These are phyloP conservation scores for Hipposideros larvatus DNA, from an alignment of 2,797 vertebrate species.

Conservation along the genomic window DNA sequence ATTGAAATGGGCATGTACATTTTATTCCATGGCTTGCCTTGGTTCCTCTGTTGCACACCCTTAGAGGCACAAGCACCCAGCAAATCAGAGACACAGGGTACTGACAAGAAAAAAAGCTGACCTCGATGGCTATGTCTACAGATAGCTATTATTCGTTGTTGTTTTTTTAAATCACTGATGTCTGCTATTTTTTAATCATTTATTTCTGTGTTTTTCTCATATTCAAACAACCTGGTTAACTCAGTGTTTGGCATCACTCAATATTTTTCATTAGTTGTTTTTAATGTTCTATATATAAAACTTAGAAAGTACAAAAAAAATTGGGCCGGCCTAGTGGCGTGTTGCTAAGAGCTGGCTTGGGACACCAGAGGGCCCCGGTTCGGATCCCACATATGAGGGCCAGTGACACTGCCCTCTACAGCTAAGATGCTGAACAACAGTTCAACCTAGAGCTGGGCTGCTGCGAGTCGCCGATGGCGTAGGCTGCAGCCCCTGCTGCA, in stretches of 20 bases:
- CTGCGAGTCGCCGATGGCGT: too few species aligned
- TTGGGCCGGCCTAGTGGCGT: too few species aligned
- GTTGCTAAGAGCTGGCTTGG: too few species aligned
- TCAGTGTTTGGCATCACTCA: neutral
- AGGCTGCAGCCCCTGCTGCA: too few species aligned
- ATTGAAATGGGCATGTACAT: neutral
- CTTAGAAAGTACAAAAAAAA: constrained; percentile 12
- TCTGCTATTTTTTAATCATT: neutral
- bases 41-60: neutral
- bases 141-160: neutral
- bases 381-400: too few species aligned
- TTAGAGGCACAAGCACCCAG: neutral
- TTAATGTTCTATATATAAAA: neutral
- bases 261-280: neutral
- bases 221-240: neutral
- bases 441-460: too few species aligned
- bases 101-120: neutral
- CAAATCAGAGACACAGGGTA: neutral
- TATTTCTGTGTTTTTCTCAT: neutral
- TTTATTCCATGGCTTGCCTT: neutral
- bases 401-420: too few species aligned
- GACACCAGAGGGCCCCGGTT: too few species aligned
- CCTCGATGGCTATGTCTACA: neutral
- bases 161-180: neutral
- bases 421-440: too few species aligned